Conservation (phyloP, 2,113 vertebrate species). For the Spea multiplicata region DNA sequence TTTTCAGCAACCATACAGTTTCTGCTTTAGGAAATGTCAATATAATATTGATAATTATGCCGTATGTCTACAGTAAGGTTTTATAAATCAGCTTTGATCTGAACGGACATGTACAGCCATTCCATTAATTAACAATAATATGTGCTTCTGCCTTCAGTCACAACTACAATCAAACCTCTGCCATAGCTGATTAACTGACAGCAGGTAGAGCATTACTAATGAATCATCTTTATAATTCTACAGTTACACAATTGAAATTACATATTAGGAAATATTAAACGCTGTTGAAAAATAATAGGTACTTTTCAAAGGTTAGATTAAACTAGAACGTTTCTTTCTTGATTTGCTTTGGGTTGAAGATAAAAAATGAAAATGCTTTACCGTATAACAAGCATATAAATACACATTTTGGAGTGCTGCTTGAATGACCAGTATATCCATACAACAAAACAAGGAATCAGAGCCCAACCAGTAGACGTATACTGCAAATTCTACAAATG, state of each 20-base stretch:
- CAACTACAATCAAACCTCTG: conserved; percentile 41
- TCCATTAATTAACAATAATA: conserved; percentile 49
- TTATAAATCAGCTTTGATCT: conserved; percentile 43
- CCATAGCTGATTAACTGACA: conserved; percentile 39
- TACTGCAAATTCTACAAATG: too few species aligned
- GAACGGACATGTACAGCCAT: conserved; percentile 36
- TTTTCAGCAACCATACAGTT: conserved; percentile 1
- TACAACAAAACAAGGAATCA: too few species aligned
- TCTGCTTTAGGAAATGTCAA: conserved; percentile 23
- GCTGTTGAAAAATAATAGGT: conserved; percentile 21
- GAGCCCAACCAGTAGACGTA: too few species aligned
- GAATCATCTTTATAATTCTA: conserved; percentile 37
- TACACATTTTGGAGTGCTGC: too few species aligned
- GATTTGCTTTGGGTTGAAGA: background rate
- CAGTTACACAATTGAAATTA: conserved; percentile 33
- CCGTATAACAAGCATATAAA: too few species aligned
- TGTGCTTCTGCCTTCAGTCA: conserved; percentile 42
- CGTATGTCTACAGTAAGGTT: conserved; percentile 7
- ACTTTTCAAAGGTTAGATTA: background rate
- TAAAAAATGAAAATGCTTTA: background rate
- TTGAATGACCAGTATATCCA: too few species aligned
- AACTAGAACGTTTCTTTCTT: background rate
- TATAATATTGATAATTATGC: conserved; percentile 30
- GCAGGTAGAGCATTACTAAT: conserved; percentile 38
- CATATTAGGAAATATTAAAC: conserved; percentile 33